Evolutionary conservation across 1,140 invertebrate genomes (phyloP).

Genomic region (Hyposmocoma kahamanoa): DNA sequence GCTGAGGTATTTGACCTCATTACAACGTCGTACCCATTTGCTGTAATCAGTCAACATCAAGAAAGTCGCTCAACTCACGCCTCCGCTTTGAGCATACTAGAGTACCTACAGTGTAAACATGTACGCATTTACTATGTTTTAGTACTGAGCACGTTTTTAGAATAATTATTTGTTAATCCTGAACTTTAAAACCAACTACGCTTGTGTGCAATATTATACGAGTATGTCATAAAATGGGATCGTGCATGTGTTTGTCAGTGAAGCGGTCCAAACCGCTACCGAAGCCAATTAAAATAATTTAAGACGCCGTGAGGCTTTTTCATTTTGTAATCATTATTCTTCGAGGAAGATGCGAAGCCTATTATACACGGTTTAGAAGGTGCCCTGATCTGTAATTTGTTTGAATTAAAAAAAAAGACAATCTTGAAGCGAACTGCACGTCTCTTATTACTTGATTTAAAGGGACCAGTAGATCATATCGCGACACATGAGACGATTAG

Average conservation of each 20-base stretch:
- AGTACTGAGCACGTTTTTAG: too few relatives aligned
- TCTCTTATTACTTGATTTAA: constrained; percentile 17
- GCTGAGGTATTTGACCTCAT: constrained; percentile 1
- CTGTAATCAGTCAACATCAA: constrained; percentile 4
- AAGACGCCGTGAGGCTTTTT: constrained; percentile 66
- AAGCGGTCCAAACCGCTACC: constrained; percentile 55
- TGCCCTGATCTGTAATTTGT: constrained; percentile 49
- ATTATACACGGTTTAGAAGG: constrained; percentile 60
- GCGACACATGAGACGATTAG: background rate
- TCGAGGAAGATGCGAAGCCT: constrained; percentile 55
- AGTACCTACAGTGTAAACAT: too few relatives aligned
- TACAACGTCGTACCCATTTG: background rate
- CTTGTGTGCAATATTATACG: constrained; percentile 16
- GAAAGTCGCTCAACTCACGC: background rate
- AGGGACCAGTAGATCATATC: constrained; percentile 16
- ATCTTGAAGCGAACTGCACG: constrained; percentile 18
- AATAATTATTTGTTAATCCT: constrained; percentile 16
- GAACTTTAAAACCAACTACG: constrained; percentile 1
- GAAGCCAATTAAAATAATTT: constrained; percentile 75
- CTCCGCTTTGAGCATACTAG: background rate
- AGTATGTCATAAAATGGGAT: constrained; percentile 19
- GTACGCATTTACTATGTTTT: too few relatives aligned
- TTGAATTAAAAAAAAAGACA: constrained; percentile 30
- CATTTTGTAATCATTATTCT: constrained; percentile 68
- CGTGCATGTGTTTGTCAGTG: constrained; percentile 24